Percentiles rank a stretch among this genome's conserved stretches.
These are phyloP conservation scores for Pycnomerus fuliginosus DNA, from an alignment of 2,888 invertebrate genomes.

Conservation along the genomic window DNA sequence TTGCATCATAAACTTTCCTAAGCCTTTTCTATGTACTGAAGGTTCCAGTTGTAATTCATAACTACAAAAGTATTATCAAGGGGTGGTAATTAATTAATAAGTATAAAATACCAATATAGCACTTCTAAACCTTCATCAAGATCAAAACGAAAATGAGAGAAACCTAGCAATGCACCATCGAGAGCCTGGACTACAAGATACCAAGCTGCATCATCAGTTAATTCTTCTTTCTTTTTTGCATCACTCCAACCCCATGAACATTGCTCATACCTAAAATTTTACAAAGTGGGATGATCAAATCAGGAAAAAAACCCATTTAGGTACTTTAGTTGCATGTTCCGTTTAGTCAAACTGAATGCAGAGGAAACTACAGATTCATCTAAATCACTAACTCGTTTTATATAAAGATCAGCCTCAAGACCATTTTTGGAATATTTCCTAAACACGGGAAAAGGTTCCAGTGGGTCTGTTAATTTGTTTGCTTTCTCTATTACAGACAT, in stretches of 20 bases:
- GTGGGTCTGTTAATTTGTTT: constrained; percentile 60
- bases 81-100: not conserved
- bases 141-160: constrained; percentile 82
- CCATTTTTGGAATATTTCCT: constrained; percentile 63
- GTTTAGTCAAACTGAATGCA: constrained; percentile 73
- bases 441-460: constrained; percentile 62
- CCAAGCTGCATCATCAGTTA: constrained; percentile 72
- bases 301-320: constrained; percentile 1
- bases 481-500: constrained; percentile 63
- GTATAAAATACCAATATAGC: constrained; percentile 67
- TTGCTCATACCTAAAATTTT: constrained; percentile 61
- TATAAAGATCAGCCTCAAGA: constrained; percentile 60
- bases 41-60: constrained; percentile 86
- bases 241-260: constrained; percentile 82
- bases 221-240: constrained; percentile 69
- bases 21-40: constrained; percentile 70
- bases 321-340: constrained; percentile 77
- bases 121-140: constrained; percentile 76
- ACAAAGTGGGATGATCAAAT: constrained; percentile 18
- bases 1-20: constrained; percentile 80
- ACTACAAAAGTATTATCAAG: constrained; percentile 53
- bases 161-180: constrained; percentile 62
- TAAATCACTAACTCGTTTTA: constrained; percentile 60
- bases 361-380: constrained; percentile 62
- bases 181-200: constrained; percentile 65